Conservation (phyloP, 2,888 invertebrate species). For the Branchipolynoe longqiensis region DNA sequence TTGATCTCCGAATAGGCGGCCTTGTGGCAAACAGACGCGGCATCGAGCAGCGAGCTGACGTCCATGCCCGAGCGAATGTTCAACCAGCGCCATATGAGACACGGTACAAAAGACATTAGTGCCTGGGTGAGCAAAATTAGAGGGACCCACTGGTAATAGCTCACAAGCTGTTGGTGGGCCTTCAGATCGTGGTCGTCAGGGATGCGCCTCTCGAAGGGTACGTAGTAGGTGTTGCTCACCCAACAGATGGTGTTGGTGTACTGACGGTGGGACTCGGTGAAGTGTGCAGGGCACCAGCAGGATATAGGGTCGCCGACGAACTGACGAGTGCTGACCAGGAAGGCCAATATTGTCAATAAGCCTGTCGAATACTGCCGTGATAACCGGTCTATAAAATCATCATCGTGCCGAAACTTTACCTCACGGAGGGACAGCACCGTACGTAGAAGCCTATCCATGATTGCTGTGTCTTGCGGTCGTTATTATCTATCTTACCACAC, state of each 20-base stretch:
- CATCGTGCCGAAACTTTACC: conserved; percentile 80
- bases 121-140: conserved; percentile 64
- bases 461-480: conserved; percentile 34
- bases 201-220: conserved; percentile 81
- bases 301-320: conserved; percentile 80
- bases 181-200: conserved; percentile 80
- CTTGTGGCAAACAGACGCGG: conserved; percentile 64
- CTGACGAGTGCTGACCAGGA: conserved; percentile 80
- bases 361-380: conserved; percentile 80
- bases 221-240: conserved; percentile 83
- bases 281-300: conserved; percentile 83
- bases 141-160: conserved; percentile 69
- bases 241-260: conserved; percentile 84
- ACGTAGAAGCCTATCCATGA: conserved; percentile 66
- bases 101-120: conserved; percentile 63
- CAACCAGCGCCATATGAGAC: conserved; percentile 68
- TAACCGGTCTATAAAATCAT: conserved; percentile 80
- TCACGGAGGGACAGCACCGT: conserved; percentile 68
- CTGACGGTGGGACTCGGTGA: conserved; percentile 83
- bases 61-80: conserved; percentile 67
- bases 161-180: conserved; percentile 70
- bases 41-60: conserved; percentile 65
- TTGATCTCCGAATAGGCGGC: conserved; percentile 66
- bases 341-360: conserved; percentile 79
- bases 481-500: background rate